phyloP scores from a whole-genome alignment of 2,113 vertebrate genomes.

The Galbula dea region DNA sequence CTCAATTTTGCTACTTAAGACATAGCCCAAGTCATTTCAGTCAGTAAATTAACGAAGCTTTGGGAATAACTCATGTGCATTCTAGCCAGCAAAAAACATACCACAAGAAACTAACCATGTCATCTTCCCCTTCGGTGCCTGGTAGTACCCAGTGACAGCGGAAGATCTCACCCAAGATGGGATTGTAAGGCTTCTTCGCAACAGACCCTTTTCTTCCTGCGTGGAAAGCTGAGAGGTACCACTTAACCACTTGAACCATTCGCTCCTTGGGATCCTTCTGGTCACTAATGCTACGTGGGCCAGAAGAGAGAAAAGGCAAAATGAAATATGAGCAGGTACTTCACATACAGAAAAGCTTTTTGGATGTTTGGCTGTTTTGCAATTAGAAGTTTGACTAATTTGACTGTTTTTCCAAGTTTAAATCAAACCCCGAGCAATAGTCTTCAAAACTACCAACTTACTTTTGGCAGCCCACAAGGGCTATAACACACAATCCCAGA shows the following conservation, averaged over 20 bases:
- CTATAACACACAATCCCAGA: background rate
- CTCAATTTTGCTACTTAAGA: background rate
- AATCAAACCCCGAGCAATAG: background rate
- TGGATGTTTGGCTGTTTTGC: background rate
- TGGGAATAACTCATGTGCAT: background rate
- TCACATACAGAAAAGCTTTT: background rate
- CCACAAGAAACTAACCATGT: slow-evolving; percentile 64
- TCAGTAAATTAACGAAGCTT: background rate
- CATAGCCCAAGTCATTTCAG: background rate
- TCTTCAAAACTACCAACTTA: background rate
- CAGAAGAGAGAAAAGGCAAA: background rate
- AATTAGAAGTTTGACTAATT: background rate
- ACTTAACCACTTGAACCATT: slow-evolving; percentile 95
- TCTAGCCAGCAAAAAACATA: background rate
- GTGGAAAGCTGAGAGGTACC: slow-evolving; percentile 98
- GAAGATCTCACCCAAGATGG: slow-evolving; percentile 96
- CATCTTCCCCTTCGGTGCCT: slow-evolving; percentile 81
- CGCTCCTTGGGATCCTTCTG: slow-evolving; percentile 90
- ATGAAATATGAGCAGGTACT: background rate
- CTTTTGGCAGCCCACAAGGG: background rate
- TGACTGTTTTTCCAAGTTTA: background rate
- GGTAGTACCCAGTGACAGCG: slow-evolving; percentile 94
- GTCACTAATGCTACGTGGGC: slow-evolving; percentile 85
- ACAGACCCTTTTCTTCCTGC: slow-evolving; percentile 98
- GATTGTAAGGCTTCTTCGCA: slow-evolving; percentile 99